Percentiles rank a stretch among this genome's conserved stretches.
phyloP scores from a whole-genome alignment of 2,888 invertebrate species.

The Chrysina gloriosa region DNA sequence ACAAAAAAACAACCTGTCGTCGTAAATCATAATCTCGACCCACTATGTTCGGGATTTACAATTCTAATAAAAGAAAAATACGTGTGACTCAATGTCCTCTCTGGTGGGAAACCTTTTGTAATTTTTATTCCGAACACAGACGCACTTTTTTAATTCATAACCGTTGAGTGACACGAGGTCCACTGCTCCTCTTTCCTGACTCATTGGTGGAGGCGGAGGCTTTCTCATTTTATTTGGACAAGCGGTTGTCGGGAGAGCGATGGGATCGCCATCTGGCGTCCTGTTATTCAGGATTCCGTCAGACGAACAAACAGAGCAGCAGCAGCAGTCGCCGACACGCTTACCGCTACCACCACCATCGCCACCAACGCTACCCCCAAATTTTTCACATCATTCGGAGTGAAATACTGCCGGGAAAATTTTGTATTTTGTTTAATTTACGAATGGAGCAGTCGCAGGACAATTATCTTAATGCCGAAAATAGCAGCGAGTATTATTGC shows the following conservation, averaged over 20 bases:
- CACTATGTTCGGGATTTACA: conserved; percentile 37
- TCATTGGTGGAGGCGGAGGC: background rate
- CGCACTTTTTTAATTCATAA: conserved; percentile 44
- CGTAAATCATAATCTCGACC: conserved; percentile 39
- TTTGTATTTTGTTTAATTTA: conserved; percentile 30
- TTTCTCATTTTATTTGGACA: conserved; percentile 43
- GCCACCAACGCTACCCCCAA: background rate
- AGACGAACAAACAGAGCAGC: conserved; percentile 20
- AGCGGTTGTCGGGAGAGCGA: conserved; percentile 43
- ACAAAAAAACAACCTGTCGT: conserved; percentile 29
- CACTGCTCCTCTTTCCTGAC: conserved; percentile 30
- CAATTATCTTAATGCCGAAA: conserved; percentile 26
- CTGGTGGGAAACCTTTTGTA: conserved; percentile 38
- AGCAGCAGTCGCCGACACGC: background rate
- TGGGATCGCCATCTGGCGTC: conserved; percentile 45
- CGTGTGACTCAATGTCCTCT: conserved; percentile 21
- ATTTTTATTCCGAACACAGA: conserved; percentile 42
- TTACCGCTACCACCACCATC: background rate
- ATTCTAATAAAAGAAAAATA: conserved; percentile 40
- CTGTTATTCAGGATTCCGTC: conserved; percentile 42
- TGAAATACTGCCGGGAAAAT: conserved; percentile 20
- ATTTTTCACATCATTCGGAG: conserved; percentile 28
- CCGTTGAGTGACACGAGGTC: conserved; percentile 41
- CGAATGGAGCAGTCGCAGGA: conserved; percentile 20
- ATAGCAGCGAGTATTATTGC: conserved; percentile 21